Conservation (phyloP, 1,140 invertebrate genomes). For the Pseudomyrmex concolor region DNA sequence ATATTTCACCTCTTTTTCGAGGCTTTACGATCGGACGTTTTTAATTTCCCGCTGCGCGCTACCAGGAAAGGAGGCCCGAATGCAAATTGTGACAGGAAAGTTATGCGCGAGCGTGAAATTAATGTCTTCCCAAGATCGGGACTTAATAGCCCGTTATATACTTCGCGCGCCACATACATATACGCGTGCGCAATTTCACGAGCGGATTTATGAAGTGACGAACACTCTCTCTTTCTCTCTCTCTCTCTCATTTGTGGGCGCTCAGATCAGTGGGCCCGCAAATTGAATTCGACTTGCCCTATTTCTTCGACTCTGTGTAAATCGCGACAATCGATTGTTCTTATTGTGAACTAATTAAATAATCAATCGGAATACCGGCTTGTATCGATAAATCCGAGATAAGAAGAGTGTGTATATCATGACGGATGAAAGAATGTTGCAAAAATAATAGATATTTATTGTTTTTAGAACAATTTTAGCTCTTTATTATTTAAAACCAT, state of each 20-base stretch:
- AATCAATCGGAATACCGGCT: too few relatives aligned
- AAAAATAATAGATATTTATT: too few relatives aligned
- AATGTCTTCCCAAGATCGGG: conserved; percentile 77
- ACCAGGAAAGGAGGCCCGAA: conserved; percentile 70
- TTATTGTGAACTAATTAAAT: too few relatives aligned
- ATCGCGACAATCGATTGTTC: conserved; percentile 29
- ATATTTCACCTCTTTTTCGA: conserved; percentile 80
- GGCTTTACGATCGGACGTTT: conserved; percentile 83
- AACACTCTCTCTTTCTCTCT: background rate
- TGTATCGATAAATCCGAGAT: too few relatives aligned
- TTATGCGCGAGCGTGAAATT: conserved; percentile 79
- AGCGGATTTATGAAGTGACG: conserved; percentile 59
- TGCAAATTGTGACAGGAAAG: conserved; percentile 83
- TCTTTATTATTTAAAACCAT: too few relatives aligned
- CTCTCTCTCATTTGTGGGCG: background rate
- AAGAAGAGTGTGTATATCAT: too few relatives aligned
- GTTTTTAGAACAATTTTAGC: too few relatives aligned
- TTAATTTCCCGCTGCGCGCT: conserved; percentile 80
- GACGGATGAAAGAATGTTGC: too few relatives aligned
- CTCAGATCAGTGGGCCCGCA: background rate
- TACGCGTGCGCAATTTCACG: conserved; percentile 20
- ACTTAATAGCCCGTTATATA: conserved; percentile 72
- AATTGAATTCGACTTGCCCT: conserved; percentile 57
- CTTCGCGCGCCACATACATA: conserved; percentile 48
- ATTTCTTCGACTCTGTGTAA: conserved; percentile 41